A percentile compares a stretch with the other conserved stretches of the same genome.
Evolutionary conservation across 2,888 invertebrate genomes (phyloP).

Genomic region (Rugalucina vietnamica): DNA sequence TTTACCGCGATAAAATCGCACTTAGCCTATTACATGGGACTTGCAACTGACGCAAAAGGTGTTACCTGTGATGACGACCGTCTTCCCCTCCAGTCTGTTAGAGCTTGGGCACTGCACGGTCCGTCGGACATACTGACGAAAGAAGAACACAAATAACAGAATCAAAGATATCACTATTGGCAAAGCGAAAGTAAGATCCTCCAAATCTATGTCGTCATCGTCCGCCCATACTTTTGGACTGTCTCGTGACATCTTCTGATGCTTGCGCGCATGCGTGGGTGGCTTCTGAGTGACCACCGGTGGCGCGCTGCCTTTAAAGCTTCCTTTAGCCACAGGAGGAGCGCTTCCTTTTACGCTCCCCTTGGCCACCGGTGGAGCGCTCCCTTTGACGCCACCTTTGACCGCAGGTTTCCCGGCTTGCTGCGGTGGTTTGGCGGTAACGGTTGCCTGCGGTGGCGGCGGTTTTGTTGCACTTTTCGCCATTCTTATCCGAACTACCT

Average conservation of each 20-base stretch:
- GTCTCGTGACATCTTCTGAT: slow-evolving; percentile 25
- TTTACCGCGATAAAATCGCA: too few relatives aligned
- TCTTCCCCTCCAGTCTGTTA: slow-evolving; percentile 76
- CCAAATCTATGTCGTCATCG: slow-evolving; percentile 56
- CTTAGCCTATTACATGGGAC: too few relatives aligned
- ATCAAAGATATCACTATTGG: slow-evolving; percentile 70
- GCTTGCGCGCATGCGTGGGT: not conserved
- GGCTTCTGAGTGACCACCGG: not conserved
- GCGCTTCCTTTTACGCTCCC: not conserved
- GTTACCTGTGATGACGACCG: slow-evolving; percentile 77
- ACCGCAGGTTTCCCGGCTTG: not conserved
- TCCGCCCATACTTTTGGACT: slow-evolving; percentile 49
- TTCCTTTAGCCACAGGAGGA: not conserved
- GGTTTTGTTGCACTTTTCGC: not conserved
- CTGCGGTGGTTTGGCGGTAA: not conserved
- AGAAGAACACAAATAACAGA: slow-evolving; percentile 71
- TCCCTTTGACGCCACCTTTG: not conserved
- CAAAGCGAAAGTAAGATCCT: slow-evolving; percentile 66
- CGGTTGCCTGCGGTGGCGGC: not conserved
- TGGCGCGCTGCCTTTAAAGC: not conserved
- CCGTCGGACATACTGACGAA: slow-evolving; percentile 76
- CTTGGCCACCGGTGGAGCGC: not conserved
- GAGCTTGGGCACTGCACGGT: slow-evolving; percentile 69
- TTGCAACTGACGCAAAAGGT: too few relatives aligned
- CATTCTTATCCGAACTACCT: not conserved